Percentiles rank a stretch among this genome's conserved stretches.
phyloP scores from a whole-genome alignment of 1,140 invertebrate genomes.

The Aphis gossypii region DNA sequence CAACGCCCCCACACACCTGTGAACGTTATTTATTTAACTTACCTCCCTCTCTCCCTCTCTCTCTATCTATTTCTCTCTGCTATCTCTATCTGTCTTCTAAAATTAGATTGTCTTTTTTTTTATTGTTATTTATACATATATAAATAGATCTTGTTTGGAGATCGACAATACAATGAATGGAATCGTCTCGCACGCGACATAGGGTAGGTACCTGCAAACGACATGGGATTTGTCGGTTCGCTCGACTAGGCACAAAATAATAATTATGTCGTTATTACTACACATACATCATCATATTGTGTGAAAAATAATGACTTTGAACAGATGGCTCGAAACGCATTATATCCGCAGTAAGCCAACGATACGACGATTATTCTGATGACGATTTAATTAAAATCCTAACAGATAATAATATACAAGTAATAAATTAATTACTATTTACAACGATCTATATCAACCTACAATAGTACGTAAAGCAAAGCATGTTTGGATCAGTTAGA shows the following conservation, averaged over 20 bases:
- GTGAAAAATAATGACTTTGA: not conserved
- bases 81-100: not conserved
- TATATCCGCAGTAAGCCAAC: not conserved
- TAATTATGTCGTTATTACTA: not conserved
- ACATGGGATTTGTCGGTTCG: not conserved
- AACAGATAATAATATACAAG: not conserved
- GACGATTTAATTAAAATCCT: not conserved
- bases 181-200: not conserved
- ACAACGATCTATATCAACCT: not conserved
- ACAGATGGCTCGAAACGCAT: not conserved
- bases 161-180: not conserved
- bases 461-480: not conserved
- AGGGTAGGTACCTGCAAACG: not conserved
- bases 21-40: constrained; percentile 63
- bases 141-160: not conserved
- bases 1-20: constrained; percentile 39
- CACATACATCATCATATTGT: not conserved
- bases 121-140: not conserved
- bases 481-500: not conserved
- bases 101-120: constrained; percentile 48
- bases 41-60: not conserved
- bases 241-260: not conserved
- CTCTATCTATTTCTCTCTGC: not conserved
- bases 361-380: not conserved
- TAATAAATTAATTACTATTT: not conserved